These are phyloP conservation scores for Oscheius myriophilus DNA, from an alignment of 2,888 invertebrate species.

Conservation along the genomic window DNA sequence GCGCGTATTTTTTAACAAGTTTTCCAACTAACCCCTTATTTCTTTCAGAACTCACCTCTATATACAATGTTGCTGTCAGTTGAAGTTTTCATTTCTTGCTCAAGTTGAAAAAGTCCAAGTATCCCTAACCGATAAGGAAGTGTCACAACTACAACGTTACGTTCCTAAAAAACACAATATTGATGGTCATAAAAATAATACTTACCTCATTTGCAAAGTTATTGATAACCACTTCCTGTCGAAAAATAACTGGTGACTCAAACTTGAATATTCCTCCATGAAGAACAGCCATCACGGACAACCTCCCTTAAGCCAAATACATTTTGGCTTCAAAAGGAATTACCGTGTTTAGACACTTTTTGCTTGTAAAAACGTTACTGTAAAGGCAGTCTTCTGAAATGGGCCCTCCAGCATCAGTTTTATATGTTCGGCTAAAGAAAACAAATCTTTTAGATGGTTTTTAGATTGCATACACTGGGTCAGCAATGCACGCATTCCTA, in stretches of 20 bases:
- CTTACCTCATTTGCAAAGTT: constrained; percentile 29
- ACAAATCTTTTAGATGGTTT: too few relatives aligned
- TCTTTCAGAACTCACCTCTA: too few relatives aligned
- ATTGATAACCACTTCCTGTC: constrained; percentile 32
- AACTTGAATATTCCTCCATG: constrained; percentile 33
- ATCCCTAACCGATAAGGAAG: constrained; percentile 30
- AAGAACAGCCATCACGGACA: constrained; percentile 37
- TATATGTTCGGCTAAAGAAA: constrained; percentile 1
- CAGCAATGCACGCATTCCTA: too few relatives aligned
- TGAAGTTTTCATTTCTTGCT: constrained; percentile 9
- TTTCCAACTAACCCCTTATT: constrained; percentile 21
- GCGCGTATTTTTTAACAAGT: too few relatives aligned
- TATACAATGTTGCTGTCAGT: constrained; percentile 22
- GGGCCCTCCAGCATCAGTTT: constrained; percentile 10
- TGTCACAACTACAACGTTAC: constrained; percentile 34
- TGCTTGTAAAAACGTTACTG: constrained; percentile 29
- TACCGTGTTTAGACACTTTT: constrained; percentile 28
- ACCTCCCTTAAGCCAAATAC: too few relatives aligned
- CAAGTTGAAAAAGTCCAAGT: constrained; percentile 32
- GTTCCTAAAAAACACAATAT: not conserved
- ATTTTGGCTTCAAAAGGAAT: too few relatives aligned
- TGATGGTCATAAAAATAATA: not conserved
- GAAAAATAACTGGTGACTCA: constrained; percentile 30
- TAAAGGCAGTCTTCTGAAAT: constrained; percentile 33
- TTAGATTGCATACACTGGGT: too few relatives aligned